Base-by-base conservation (phyloP, 2,113 vertebrate genomes). In the Megaceryle maxima region DNA sequence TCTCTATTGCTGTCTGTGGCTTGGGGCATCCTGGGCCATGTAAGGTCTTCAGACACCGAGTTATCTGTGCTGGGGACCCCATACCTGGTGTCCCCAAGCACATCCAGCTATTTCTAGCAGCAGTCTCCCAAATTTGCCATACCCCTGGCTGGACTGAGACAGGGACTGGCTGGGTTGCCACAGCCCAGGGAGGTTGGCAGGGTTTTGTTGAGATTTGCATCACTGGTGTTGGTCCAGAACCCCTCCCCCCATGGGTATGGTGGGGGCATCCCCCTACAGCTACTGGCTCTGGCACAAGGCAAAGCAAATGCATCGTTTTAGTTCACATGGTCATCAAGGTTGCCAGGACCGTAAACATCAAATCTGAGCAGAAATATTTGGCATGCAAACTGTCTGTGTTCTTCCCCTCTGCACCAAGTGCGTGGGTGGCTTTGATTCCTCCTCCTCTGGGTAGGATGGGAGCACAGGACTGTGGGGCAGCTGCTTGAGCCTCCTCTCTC, bases 361-460 rank as follows among this genome's bases (percentile, higher is more conserved):
- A 74, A 83, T 79, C 39, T 67, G 82, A 90, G 57, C 68, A 85
- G 88, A 95, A 94, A 83, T 91, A 89, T 66, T 95, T 95, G 90
- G 94, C 95, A 79, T 1, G 6, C 9, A 69, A 89, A 73, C 22
- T 0, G 5, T 87, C 69, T 88, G 69, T 2, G 13, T 67, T 87
- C 88, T 94, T 95, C 80, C 68, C 80, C 64, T 88, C 48, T 1
- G 5, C 1, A 17, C 81, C 1, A n/a, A 95, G 77, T 2, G 13
- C 0, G 62, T 94, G 92, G 92, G 96, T 94, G 94, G 83, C 91
- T 95, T 83, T 22, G 28, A 9, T 93, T 51, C 96, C 83, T 95
- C 88, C 90, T 96, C 86, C 81, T 43, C 77, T 57, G 6, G 1
- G 11, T 7, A 6, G 77, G 62, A 60, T 15, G 2, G 80, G 75